phyloP scores from a whole-genome alignment of 2,797 vertebrate species.

The Coregonus sp. region DNA sequence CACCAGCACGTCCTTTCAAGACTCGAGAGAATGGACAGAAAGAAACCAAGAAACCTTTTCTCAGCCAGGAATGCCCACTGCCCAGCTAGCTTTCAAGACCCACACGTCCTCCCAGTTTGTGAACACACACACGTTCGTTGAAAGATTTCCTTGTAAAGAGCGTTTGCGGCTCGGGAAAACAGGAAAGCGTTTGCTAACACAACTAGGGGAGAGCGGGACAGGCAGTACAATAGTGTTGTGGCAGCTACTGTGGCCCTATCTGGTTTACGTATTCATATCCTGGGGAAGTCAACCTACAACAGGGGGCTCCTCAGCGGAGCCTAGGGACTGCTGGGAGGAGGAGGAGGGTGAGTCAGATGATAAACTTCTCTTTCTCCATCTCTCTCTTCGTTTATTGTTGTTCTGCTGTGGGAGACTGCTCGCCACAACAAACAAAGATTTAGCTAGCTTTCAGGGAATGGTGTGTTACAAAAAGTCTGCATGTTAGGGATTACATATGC shows the following conservation, averaged over 20 bases:
- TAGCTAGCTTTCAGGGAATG: background rate
- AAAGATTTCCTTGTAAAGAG: conserved; percentile 37
- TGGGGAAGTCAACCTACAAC: conserved; percentile 38
- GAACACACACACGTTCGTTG: conserved; percentile 1
- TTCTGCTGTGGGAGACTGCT: background rate
- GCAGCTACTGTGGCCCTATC: conserved; percentile 27
- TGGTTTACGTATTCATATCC: conserved; percentile 41
- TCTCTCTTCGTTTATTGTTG: background rate
- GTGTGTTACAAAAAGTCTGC: background rate
- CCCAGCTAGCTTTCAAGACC: background rate
- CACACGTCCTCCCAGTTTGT: background rate
- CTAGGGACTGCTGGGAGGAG: conserved; percentile 2
- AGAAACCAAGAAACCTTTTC: conserved; percentile 4
- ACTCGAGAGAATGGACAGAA: background rate
- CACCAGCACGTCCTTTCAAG: background rate
- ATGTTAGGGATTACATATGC: background rate
- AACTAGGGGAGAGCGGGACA: conserved; percentile 20
- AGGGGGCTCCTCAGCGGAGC: conserved; percentile 15
- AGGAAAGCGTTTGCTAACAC: conserved; percentile 50
- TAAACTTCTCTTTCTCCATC: no score
- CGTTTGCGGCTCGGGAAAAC: conserved; percentile 36
- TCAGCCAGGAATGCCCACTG: background rate
- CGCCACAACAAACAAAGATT: conserved; percentile 3
- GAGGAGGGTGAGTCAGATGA: background rate
- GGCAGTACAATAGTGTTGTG: conserved; percentile 28